phyloP scores from a whole-genome alignment of 2,888 invertebrate species.

The Oscheius sp. region DNA sequence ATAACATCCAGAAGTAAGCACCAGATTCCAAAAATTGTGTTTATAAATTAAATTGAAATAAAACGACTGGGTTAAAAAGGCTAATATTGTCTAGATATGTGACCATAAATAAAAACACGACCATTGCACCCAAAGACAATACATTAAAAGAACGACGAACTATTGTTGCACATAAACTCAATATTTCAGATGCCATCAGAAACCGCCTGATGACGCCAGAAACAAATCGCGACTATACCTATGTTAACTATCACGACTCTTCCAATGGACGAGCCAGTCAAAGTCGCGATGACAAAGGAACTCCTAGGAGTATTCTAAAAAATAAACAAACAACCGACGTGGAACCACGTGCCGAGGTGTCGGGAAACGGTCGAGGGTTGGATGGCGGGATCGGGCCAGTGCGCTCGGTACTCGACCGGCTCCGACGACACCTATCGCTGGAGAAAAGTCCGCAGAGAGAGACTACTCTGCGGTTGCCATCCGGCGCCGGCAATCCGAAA shows the following conservation, averaged over 20 bases:
- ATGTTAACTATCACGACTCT: conserved; percentile 67
- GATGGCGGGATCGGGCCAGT: conserved; percentile 37
- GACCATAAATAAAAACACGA: too few species aligned
- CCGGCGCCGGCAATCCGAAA: conserved; percentile 25
- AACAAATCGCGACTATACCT: conserved; percentile 56
- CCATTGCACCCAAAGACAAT: too few species aligned
- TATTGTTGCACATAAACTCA: too few species aligned
- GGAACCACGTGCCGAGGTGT: conserved; percentile 43
- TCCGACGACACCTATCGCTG: conserved; percentile 60
- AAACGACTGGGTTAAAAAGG: too few species aligned
- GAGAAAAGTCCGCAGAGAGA: too few species aligned
- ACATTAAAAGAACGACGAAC: too few species aligned
- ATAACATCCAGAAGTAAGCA: too few species aligned
- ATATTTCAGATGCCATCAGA: conserved; percentile 27
- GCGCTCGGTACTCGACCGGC: conserved; percentile 53
- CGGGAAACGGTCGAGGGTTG: conserved; percentile 34
- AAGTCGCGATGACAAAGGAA: conserved; percentile 44
- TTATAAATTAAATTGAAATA: too few species aligned
- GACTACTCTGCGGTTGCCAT: conserved; percentile 36
- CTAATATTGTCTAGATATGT: too few species aligned
- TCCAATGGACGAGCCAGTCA: conserved; percentile 40
- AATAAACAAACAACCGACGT: conserved; percentile 62
- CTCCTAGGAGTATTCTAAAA: conserved; percentile 64
- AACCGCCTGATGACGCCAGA: conserved; percentile 52
- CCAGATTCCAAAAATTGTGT: too few species aligned